Conservation (phyloP, 2,888 invertebrate species). For the Catocala sponsa region DNA sequence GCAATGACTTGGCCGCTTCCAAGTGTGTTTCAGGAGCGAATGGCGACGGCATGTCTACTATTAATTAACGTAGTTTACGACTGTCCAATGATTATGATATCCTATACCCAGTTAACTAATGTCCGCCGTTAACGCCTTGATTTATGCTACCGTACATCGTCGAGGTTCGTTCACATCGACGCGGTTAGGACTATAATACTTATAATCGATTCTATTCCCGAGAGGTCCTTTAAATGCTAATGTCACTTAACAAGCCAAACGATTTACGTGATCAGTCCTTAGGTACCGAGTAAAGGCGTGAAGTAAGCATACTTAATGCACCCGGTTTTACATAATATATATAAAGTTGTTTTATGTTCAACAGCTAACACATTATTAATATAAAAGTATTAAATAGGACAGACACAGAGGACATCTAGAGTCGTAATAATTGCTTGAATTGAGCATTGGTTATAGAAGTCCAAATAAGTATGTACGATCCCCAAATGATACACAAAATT, state of each 20-base stretch:
- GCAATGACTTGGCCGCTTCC: constrained; percentile 63
- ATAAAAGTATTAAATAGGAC: too few relatives aligned
- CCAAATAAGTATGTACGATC: too few relatives aligned
- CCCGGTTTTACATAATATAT: constrained; percentile 33
- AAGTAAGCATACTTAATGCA: constrained; percentile 36
- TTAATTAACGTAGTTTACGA: constrained; percentile 64
- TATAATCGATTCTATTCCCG: constrained; percentile 58
- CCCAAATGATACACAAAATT: too few relatives aligned
- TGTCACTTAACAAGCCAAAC: constrained; percentile 60
- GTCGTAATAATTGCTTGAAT: too few relatives aligned
- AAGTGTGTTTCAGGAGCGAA: constrained; percentile 65
- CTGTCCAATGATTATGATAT: constrained; percentile 68
- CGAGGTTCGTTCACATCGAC: constrained; percentile 61
- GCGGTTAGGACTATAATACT: constrained; percentile 41
- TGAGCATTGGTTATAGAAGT: too few relatives aligned
- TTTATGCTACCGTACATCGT: constrained; percentile 64
- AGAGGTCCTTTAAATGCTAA: constrained; percentile 63
- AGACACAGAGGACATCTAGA: too few relatives aligned
- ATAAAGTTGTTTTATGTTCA: constrained; percentile 9
- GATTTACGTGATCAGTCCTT: constrained; percentile 54
- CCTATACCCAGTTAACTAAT: constrained; percentile 61
- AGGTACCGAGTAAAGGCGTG: constrained; percentile 35
- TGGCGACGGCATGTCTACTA: constrained; percentile 39
- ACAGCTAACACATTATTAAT: too few relatives aligned
- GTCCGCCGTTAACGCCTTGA: constrained; percentile 70